Conservation (phyloP, 2,797 vertebrate species). For the Cirrhinus mrigala region DNA sequence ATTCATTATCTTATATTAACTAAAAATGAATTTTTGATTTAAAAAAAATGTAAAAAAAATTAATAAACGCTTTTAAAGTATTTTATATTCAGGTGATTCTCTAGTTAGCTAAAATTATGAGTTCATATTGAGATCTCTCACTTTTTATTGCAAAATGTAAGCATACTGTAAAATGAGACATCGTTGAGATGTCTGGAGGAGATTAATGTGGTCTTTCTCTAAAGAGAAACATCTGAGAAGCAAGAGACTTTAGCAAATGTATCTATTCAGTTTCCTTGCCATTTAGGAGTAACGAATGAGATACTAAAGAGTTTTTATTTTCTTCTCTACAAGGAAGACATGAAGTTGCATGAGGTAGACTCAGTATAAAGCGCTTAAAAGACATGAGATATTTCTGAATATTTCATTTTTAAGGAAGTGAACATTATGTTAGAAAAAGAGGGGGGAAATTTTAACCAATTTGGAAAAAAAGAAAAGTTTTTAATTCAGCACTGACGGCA, state of each 20-base stretch:
- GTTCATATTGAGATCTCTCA: background rate
- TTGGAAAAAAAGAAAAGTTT: background rate
- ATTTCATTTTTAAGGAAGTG: too few species aligned
- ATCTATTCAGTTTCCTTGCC: background rate
- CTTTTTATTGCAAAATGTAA: background rate
- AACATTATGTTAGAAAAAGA: background rate
- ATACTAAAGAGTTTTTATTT: background rate
- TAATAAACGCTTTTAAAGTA: too few species aligned
- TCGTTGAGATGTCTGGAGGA: background rate
- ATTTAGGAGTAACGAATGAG: background rate
- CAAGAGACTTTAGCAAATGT: background rate
- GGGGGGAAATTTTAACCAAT: background rate
- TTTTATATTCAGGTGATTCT: background rate
- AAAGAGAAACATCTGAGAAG: background rate
- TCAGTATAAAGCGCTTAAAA: background rate
- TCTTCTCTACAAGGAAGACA: background rate
- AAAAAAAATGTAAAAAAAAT: too few species aligned
- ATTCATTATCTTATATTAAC: too few species aligned
- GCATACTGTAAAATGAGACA: background rate
- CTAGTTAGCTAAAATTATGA: background rate
- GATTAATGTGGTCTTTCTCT: background rate
- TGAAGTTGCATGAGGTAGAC: background rate
- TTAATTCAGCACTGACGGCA: background rate
- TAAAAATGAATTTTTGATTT: too few species aligned
- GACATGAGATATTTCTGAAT: too few species aligned